phyloP scores from a whole-genome alignment of 2,797 vertebrate species.

The Dryobates pubescens region DNA sequence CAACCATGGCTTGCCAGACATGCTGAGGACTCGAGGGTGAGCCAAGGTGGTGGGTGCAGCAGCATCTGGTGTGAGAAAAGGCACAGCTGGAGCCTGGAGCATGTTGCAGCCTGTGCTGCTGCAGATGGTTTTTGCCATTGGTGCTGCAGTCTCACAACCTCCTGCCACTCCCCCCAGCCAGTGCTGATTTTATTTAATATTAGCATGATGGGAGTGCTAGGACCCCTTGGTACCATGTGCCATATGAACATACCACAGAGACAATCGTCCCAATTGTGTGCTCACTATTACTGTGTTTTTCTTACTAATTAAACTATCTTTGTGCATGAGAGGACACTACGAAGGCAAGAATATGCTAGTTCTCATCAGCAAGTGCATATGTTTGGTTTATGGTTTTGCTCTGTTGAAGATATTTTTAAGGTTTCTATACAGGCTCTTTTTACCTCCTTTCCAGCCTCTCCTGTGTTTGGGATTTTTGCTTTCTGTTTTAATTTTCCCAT shows the following conservation, averaged over 20 bases:
- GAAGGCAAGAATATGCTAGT: background rate
- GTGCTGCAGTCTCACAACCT: background rate
- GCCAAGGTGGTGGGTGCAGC: background rate
- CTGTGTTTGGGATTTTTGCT: background rate
- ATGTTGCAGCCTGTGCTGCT: background rate
- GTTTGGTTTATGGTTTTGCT: background rate
- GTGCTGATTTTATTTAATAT: background rate
- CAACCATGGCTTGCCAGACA: background rate
- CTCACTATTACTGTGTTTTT: background rate
- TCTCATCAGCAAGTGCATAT: background rate
- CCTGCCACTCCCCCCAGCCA: background rate
- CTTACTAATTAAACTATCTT: background rate
- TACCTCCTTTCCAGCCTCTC: background rate
- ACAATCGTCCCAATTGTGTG: background rate
- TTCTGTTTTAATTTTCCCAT: background rate
- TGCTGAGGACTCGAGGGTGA: background rate
- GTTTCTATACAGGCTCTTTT: background rate
- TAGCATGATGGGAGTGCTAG: background rate
- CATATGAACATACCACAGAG: background rate
- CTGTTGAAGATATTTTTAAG: background rate
- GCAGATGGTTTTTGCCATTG: constrained; percentile 30
- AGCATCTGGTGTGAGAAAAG: constrained; percentile 48
- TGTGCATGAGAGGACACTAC: background rate
- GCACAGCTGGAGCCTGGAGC: background rate
- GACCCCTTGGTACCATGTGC: background rate